Evolutionary conservation across 2,113 vertebrate species (phyloP), one percentile per base, ranked within the genome.

Genomic region (Pomatostomus ruficeps): DNA sequence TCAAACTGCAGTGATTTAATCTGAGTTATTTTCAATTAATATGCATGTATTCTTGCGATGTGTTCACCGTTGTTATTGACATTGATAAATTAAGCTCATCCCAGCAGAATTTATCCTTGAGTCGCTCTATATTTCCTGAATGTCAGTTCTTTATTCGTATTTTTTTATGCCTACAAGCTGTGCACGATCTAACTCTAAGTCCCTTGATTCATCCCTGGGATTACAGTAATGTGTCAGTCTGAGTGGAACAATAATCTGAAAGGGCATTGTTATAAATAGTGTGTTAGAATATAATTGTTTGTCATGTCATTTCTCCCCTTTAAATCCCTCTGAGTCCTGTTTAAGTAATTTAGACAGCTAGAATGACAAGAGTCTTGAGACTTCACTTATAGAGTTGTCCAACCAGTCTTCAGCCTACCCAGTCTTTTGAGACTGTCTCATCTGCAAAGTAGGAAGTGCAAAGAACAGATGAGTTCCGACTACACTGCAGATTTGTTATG

Each of bases 1-100:
- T 99, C 99, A 99, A 98, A 98, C 98, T 98, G 98, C 98, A 98
- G 98, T 98, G 98, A 98, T 98, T 99, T 99, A 99, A 99, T 99
- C 98, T 98, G 98, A 99, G 98, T 99, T 99, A 99, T 99, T 99
- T 99, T 99, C 99, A 99, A 99, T 99, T 99, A 99, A 99, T 99
- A 99, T 99, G 99, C 98, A 99, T 99, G 98, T 98, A 98, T 98
- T 98, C 98, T 98, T 98, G 98, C 90, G 96, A 98, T 97, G 97
- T 98, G 97, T 98, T 99, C 98, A 98, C 98, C 96, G 94, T 98
- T 91, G 96, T 98, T 98, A 99, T 98, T 98, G 99, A 99, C 99
- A 97, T 98, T 99, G 99, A 99, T 98, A 98, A 99, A 99, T 99
- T 98, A 98, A 99, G 98, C 98, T 99, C 97, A 98, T 98, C 98